phyloP scores from a whole-genome alignment of 1,140 invertebrate species.

The Philopotamus ludificatus region DNA sequence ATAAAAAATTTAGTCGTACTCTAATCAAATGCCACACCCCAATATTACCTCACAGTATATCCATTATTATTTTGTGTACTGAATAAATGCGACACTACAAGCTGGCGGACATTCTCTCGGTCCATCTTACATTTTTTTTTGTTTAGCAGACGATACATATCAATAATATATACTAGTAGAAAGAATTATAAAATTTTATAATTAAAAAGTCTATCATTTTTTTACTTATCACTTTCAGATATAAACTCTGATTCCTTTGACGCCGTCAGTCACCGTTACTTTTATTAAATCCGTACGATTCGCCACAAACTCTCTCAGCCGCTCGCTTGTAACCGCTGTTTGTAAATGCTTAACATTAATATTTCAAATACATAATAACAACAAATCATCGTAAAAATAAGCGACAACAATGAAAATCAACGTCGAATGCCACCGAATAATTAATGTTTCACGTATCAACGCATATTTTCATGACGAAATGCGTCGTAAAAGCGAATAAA shows the following conservation, averaged over 20 bases:
- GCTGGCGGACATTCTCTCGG: constrained; percentile 35
- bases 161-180: constrained; percentile 41
- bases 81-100: constrained; percentile 42
- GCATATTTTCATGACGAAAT: too few species aligned
- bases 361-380: constrained; percentile 1
- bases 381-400: neutral
- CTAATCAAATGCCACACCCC: neutral
- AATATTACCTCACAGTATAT: constrained; percentile 32
- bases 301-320: constrained; percentile 7
- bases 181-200: constrained; percentile 43
- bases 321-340: constrained; percentile 19
- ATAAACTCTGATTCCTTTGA: constrained; percentile 41
- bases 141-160: too few species aligned
- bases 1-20: constrained; percentile 25
- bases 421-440: too few species aligned
- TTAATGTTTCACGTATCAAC: too few species aligned
- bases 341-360: constrained; percentile 22
- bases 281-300: constrained; percentile 13
- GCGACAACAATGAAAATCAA: too few species aligned
- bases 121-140: constrained; percentile 34
- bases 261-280: constrained; percentile 36
- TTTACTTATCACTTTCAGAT: constrained; percentile 43
- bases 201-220: constrained; percentile 41
- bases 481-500: too few species aligned
- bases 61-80: constrained; percentile 25